Evolutionary conservation across 1,140 invertebrate genomes (phyloP), one percentile per base, ranked within the genome.

Genomic region (Magallana angulata): DNA sequence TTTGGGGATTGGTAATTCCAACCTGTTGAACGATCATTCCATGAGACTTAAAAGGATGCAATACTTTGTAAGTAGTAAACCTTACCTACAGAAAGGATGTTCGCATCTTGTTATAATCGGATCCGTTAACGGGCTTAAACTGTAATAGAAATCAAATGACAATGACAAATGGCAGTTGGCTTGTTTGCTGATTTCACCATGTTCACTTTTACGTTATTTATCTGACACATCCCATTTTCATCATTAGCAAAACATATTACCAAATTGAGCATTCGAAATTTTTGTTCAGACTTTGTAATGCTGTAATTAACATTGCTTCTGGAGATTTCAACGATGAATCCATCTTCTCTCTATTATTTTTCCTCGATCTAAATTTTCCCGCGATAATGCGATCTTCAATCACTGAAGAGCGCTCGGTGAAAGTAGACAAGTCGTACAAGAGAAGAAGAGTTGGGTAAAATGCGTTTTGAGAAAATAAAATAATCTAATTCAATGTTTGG

Each of bases 231-330:
- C 11, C 60, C 5, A 62, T 62, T 16, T 9, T 12, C 60, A 16
- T 16, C 11, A 16, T 62, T 14, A 62, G 4, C 6, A 62, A 1
- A 62, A 12, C n/a, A 16, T 62, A n/a, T 76, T 76, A 76, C 68
- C 68, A 76, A 76, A 76, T 76, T 18, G 68, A 76, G 36, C 68
- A 76, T 30, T 76, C 68, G 11, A 76, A 76, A 76, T 76, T 76
- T 76, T 76, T 76, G 24, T 76, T 18, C 18, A 76, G 68, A 12
- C 68, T 30, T 30, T 30, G 24, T 30, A 76, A 36, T 36, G 11
- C 68, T 76, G 24, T 18, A 36, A 76, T 76, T 12, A 30, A 36
- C 68, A 9, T 76, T 36, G 68, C 30, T 76, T 30, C 36, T 76
- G 81, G 57, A 82, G 36, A 48, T 48, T 24, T 14, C 14, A 64